phyloP scores from a whole-genome alignment of 2,888 invertebrate species.

The Smittia aterrima region DNA sequence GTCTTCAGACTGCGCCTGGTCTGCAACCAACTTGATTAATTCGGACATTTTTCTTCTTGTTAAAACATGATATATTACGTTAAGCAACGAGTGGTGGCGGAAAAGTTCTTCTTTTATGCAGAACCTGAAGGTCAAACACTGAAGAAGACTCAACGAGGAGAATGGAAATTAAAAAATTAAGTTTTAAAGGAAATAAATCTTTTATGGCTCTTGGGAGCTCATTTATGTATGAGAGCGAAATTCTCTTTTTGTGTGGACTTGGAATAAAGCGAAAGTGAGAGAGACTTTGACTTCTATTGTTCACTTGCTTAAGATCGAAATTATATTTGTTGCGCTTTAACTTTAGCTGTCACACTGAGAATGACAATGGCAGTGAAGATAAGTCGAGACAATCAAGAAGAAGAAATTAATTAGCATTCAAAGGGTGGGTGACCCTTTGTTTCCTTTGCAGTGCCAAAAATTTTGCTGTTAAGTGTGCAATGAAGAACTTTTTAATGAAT shows the following conservation, averaged over 20 bases:
- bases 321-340: constrained; percentile 6
- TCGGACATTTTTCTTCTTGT: constrained; percentile 8
- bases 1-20: background rate
- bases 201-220: constrained; percentile 12
- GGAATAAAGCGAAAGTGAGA: too few relatives aligned
- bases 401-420: background rate
- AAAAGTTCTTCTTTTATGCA: background rate
- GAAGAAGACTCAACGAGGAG: background rate
- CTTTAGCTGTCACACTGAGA: background rate
- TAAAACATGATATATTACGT: background rate
- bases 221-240: background rate
- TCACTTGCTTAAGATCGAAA: background rate
- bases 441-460: background rate
- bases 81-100: background rate
- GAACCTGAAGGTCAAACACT: background rate
- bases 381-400: constrained; percentile 4
- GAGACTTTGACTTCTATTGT: background rate
- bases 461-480: background rate
- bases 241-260: background rate
- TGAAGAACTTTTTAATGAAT: constrained; percentile 4
- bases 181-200: constrained; percentile 25
- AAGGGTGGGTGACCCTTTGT: background rate
- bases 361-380: background rate
- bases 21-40: constrained; percentile 24
- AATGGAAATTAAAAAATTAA: constrained; percentile 13